These are phyloP conservation scores for Tipula unca DNA, from an alignment of 2,888 invertebrate species.

Conservation along the genomic window DNA sequence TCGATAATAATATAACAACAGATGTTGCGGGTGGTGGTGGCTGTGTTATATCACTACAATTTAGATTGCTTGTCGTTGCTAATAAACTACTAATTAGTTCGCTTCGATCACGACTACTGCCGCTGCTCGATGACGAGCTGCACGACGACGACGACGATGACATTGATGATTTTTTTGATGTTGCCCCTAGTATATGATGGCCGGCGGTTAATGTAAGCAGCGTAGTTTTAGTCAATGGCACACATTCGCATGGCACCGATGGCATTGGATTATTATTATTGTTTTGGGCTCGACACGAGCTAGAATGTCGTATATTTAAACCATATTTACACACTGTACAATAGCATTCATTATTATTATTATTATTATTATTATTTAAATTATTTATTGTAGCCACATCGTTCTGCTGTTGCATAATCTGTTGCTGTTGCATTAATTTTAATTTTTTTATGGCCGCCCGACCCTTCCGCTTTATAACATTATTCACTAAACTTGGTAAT, in stretches of 20 bases:
- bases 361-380: conserved; percentile 22
- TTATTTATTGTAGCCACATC: conserved; percentile 41
- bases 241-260: conserved; percentile 28
- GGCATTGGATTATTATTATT: conserved; percentile 40
- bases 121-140: background rate
- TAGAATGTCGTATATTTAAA: conserved; percentile 58
- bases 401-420: conserved; percentile 32
- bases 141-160: background rate
- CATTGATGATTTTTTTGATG: conserved; percentile 21
- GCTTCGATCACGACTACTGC: conserved; percentile 22
- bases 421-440: conserved; percentile 22
- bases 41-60: background rate
- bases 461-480: conserved; percentile 35
- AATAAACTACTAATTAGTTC: background rate
- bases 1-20: conserved; percentile 48
- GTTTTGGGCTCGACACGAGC: conserved; percentile 59
- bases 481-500: conserved; percentile 21
- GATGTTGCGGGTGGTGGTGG: conserved; percentile 30
- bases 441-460: conserved; percentile 36
- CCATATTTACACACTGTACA: conserved; percentile 53
- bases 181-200: conserved; percentile 21
- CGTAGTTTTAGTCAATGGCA: conserved; percentile 23
- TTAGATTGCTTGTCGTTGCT: background rate
- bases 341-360: conserved; percentile 25
- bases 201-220: conserved; percentile 25